Evolutionary conservation across 64 coral and sea anemone species (phyloP), one percentile per base, ranked within the genome.

Genomic region (Anthopleura sola): DNA sequence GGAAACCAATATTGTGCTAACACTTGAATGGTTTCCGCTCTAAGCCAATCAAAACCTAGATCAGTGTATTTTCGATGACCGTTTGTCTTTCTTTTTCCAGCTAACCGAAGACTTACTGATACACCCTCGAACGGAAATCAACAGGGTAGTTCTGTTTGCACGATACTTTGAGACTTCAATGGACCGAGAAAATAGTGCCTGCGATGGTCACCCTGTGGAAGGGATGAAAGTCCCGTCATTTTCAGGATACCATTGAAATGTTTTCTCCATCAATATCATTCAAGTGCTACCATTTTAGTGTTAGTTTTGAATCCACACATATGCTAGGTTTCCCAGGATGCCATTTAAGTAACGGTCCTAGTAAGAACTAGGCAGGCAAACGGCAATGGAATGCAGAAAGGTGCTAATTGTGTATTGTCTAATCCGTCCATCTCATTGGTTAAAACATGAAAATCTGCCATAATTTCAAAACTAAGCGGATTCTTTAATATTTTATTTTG

Each of bases 91-190:
- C 11, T 79, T 44, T 19, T 47, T 79, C 0, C 76, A 79, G 76
- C 76, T n/a, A 79, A 79, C 24, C 34, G 37, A 44, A 79, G 76
- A 13, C 76, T 37, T 24, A 48, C n/a, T n/a, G n/a, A 23, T 47
- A 79, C 36, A 38, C 24, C 44, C 37, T 44, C 37, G 5, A 37
- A 48, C 2, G 21, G 38, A 38, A 9, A 21, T 7, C 76, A 79
- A 48, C 38, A 79, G 17, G 76, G 47, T 5, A 79, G 76, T 46
- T 79, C 76, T 21, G 76, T 79, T 46, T 79, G 76, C 17, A 79
- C 76, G 16, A 79, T 79, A 3, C 66, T 71, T 32, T 71, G 66
- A 71, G 29, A 71, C 5, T 23, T 62, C n/a, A 1, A 62, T 62
- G 4, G 14, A 5, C 55, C 55, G 5, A 56, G 2, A 56, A 56